phyloP scores from a whole-genome alignment of 2,888 invertebrate genomes.

The Yponomeuta malinellus region DNA sequence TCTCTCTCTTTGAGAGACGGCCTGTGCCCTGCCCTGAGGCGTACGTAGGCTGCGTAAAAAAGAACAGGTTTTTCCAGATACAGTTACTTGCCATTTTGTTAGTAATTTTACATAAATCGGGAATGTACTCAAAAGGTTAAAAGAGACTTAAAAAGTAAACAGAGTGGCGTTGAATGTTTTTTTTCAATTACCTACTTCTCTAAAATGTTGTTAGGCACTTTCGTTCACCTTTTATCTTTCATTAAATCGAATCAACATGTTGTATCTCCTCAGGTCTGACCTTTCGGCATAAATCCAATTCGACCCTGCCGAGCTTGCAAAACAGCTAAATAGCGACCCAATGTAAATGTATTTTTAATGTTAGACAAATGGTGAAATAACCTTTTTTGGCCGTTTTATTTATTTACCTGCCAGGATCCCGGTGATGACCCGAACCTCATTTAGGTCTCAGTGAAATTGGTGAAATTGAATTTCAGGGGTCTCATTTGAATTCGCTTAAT shows the following conservation, averaged over 20 bases:
- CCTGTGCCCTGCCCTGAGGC: no score
- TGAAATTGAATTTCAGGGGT: constrained; percentile 10
- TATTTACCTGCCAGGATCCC: constrained; percentile 19
- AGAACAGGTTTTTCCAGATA: no score
- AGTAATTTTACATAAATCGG: no score
- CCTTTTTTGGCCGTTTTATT: constrained; percentile 22
- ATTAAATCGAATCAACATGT: background rate
- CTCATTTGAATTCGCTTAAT: constrained; percentile 14
- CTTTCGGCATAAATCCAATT: background rate
- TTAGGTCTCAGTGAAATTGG: constrained; percentile 19
- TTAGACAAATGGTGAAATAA: constrained; percentile 18
- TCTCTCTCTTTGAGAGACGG: no score
- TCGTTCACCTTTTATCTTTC: no score
- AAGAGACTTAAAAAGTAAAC: no score
- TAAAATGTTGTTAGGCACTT: no score
- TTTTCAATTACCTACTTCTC: no score
- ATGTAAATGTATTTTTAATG: constrained; percentile 17
- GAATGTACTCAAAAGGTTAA: no score
- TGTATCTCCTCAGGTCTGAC: background rate
- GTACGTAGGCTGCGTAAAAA: no score
- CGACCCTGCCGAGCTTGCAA: background rate
- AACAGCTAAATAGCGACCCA: constrained; percentile 1
- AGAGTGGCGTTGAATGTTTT: no score
- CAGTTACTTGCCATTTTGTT: no score
- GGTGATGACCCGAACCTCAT: constrained; percentile 20